A percentile compares a stretch with the other conserved stretches of the same genome.
Evolutionary conservation across 2,797 vertebrate species (phyloP).

Genomic region (Sitta carolinensis): DNA sequence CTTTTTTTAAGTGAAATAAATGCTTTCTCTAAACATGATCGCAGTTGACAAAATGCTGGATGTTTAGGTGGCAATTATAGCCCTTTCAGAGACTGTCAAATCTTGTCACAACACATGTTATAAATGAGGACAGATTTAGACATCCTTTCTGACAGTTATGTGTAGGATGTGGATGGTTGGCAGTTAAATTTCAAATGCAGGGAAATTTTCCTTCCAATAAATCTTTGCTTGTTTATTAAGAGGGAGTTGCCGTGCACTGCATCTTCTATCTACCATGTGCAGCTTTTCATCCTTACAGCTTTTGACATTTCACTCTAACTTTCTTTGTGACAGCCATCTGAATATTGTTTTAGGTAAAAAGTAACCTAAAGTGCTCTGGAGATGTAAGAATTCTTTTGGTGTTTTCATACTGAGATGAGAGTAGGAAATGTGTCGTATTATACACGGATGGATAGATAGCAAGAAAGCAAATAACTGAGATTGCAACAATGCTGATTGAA

Average conservation of each 20-base stretch:
- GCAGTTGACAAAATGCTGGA: conserved; percentile 82
- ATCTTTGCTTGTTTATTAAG: conserved; percentile 78
- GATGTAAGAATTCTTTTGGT: conserved; percentile 43
- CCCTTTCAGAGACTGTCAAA: conserved; percentile 82
- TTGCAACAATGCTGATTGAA: conserved; percentile 38
- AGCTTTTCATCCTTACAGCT: conserved; percentile 69
- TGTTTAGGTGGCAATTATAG: conserved; percentile 84
- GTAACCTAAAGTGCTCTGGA: conserved; percentile 52
- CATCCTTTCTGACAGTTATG: conserved; percentile 81
- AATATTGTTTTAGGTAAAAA: conserved; percentile 64
- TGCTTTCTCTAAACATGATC: conserved; percentile 80
- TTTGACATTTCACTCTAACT: conserved; percentile 71
- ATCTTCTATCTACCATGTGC: conserved; percentile 71
- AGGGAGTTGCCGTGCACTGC: conserved; percentile 71
- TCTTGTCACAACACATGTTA: conserved; percentile 82
- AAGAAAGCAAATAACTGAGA: conserved; percentile 61
- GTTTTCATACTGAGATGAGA: conserved; percentile 65
- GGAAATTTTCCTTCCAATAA: conserved; percentile 76
- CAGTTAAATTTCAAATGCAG: conserved; percentile 79
- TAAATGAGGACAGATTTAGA: conserved; percentile 84
- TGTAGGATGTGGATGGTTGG: conserved; percentile 81
- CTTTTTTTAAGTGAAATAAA: conserved; percentile 72
- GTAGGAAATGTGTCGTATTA: conserved; percentile 64
- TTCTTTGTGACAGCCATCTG: conserved; percentile 69
- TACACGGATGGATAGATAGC: conserved; percentile 54